Evolutionary conservation across 1,140 invertebrate genomes (phyloP).

Genomic region (Diorhabda carinulata): DNA sequence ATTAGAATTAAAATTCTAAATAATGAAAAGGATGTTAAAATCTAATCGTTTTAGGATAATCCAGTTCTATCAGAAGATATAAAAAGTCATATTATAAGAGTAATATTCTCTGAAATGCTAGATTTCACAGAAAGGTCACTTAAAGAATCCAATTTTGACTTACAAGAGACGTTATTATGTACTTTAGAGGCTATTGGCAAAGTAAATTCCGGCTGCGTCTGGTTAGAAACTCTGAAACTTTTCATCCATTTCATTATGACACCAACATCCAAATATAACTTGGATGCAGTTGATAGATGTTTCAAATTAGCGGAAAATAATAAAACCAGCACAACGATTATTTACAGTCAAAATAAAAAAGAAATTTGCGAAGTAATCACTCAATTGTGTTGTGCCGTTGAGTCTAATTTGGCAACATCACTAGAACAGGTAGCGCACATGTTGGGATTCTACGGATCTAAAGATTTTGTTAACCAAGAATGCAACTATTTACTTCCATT

Average conservation of each 20-base stretch:
- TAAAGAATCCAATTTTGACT: conserved; percentile 50
- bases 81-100: conserved; percentile 51
- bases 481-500: conserved; percentile 57
- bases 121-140: conserved; percentile 52
- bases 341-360: conserved; percentile 65
- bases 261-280: conserved; percentile 57
- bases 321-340: conserved; percentile 54
- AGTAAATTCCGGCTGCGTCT: conserved; percentile 47
- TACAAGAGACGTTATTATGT: conserved; percentile 54
- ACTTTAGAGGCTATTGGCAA: conserved; percentile 54
- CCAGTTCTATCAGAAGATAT: conserved; percentile 40
- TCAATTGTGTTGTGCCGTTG: conserved; percentile 51
- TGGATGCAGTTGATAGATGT: conserved; percentile 57
- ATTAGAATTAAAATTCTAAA: not conserved
- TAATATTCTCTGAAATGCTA: conserved; percentile 52
- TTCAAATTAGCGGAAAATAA: conserved; percentile 58
- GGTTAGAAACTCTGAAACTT: conserved; percentile 56
- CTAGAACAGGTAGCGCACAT: conserved; percentile 53
- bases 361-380: conserved; percentile 59
- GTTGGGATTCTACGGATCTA: conserved; percentile 56
- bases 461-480: conserved; percentile 59
- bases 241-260: conserved; percentile 63
- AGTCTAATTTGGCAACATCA: conserved; percentile 48
- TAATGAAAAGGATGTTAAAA: too few species aligned
- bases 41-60: conserved; percentile 40